Conservation (phyloP, 2,888 invertebrate species). For the Perizoma affinitatum region DNA sequence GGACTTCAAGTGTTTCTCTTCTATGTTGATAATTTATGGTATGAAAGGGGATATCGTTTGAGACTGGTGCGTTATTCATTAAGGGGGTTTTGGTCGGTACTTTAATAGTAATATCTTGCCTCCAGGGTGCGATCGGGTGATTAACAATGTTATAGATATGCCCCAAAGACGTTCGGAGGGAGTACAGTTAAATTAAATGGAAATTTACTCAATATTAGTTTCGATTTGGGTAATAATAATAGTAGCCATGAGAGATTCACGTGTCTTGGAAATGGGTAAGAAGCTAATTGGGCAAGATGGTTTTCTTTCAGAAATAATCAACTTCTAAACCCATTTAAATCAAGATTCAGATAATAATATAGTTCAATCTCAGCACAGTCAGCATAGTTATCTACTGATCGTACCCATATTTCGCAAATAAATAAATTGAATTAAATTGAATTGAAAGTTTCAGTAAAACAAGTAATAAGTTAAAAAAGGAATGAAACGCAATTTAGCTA, state of each 20-base stretch:
- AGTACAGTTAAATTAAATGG: constrained; percentile 55
- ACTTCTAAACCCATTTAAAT: no score
- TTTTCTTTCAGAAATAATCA: no score
- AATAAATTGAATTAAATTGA: no score
- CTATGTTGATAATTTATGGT: constrained; percentile 20
- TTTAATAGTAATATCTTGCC: constrained; percentile 43
- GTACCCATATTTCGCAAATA: no score
- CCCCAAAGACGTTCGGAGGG: constrained; percentile 41
- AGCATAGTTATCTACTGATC: no score
- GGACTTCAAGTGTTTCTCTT: constrained; percentile 4
- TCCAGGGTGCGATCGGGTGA: constrained; percentile 58
- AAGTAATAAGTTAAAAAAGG: no score
- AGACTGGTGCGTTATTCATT: constrained; percentile 43
- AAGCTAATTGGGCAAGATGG: no score
- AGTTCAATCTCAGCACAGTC: no score
- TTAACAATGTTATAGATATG: constrained; percentile 48
- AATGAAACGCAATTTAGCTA: no score
- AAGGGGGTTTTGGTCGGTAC: constrained; percentile 43
- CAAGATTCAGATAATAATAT: no score
- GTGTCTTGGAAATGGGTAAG: constrained; percentile 3
- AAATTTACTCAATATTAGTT: constrained; percentile 50
- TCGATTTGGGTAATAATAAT: constrained; percentile 22
- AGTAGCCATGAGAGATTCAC: constrained; percentile 41
- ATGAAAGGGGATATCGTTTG: constrained; percentile 33
- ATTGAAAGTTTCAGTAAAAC: no score